Conservation (phyloP, 37 sponge, comb jelly and placozoan species). For the Beroe forskalii region DNA sequence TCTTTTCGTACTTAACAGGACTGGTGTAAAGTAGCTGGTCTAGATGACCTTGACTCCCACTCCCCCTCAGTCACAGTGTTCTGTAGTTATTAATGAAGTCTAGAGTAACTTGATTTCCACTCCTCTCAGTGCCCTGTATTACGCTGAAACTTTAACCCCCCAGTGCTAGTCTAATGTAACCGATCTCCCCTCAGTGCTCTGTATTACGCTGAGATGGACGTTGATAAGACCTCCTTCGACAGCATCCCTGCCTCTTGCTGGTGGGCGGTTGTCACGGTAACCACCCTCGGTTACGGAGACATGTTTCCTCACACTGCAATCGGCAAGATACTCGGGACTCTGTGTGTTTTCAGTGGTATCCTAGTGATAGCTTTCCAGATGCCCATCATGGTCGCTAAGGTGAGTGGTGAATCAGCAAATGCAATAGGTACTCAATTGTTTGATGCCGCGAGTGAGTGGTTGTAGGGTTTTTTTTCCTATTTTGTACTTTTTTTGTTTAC, state of each 20-base stretch:
- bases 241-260: constrained; percentile 49
- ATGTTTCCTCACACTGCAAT: constrained; percentile 13
- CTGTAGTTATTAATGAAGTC: too few species aligned
- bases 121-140: too few species aligned
- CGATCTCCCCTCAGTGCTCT: constrained; percentile 49
- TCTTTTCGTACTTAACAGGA: too few species aligned
- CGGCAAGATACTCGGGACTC: constrained; percentile 38
- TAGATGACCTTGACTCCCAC: too few species aligned
- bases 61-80: too few species aligned
- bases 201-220: constrained; percentile 55
- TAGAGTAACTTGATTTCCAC: too few species aligned
- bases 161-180: too few species aligned
- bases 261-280: constrained; percentile 65
- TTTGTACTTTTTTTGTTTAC: background rate
- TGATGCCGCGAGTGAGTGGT: too few species aligned
- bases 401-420: background rate
- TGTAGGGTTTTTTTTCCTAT: too few species aligned
- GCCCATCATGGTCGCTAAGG: constrained; percentile 64
- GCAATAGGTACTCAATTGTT: too few species aligned
- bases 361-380: constrained; percentile 59
- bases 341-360: constrained; percentile 59
- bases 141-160: too few species aligned
- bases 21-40: too few species aligned
- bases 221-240: constrained; percentile 19
- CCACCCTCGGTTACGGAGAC: constrained; percentile 55